phyloP scores from a whole-genome alignment of 2,888 invertebrate genomes.

The Caenorhabditis sp. region DNA sequence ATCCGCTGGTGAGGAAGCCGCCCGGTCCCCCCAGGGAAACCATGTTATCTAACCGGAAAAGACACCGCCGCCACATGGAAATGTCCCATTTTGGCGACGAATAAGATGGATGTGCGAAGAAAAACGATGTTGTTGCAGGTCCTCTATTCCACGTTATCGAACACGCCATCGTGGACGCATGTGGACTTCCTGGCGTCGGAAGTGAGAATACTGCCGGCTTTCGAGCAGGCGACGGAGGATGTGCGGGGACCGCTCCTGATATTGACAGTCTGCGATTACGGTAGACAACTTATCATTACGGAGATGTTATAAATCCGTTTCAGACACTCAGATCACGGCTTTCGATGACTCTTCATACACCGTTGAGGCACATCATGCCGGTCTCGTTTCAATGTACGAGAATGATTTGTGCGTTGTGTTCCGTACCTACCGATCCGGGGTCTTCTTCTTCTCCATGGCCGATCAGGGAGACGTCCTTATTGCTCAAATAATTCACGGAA shows the following conservation, averaged over 20 bases:
- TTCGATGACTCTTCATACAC: slow-evolving; percentile 74
- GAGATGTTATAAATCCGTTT: slow-evolving; percentile 6
- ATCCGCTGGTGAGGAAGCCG: slow-evolving; percentile 58
- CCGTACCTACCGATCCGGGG: slow-evolving; percentile 74
- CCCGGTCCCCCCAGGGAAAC: not conserved
- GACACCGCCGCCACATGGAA: slow-evolving; percentile 33
- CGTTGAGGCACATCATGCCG: slow-evolving; percentile 69
- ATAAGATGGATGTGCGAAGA: slow-evolving; percentile 44
- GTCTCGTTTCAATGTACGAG: slow-evolving; percentile 77
- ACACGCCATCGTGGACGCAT: slow-evolving; percentile 69
- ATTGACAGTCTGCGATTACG: slow-evolving; percentile 73
- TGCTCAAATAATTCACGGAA: slow-evolving; percentile 75
- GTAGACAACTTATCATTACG: slow-evolving; percentile 32
- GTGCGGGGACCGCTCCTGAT: slow-evolving; percentile 65
- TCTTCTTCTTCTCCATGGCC: slow-evolving; percentile 78
- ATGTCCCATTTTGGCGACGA: slow-evolving; percentile 22
- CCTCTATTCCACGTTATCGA: slow-evolving; percentile 74
- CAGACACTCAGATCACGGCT: slow-evolving; percentile 70
- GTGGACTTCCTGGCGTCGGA: slow-evolving; percentile 70
- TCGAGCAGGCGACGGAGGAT: slow-evolving; percentile 57
- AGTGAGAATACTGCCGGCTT: slow-evolving; percentile 69
- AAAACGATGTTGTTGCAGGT: slow-evolving; percentile 64
- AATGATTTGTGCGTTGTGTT: slow-evolving; percentile 75
- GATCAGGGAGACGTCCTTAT: slow-evolving; percentile 77
- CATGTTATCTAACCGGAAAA: slow-evolving; percentile 13